Percentiles rank a stretch among this genome's conserved stretches.
Conservation (phyloP, 30 jellyfish, hydroid and myxozoan genomes). For the Turritopsis rubra region DNA sequence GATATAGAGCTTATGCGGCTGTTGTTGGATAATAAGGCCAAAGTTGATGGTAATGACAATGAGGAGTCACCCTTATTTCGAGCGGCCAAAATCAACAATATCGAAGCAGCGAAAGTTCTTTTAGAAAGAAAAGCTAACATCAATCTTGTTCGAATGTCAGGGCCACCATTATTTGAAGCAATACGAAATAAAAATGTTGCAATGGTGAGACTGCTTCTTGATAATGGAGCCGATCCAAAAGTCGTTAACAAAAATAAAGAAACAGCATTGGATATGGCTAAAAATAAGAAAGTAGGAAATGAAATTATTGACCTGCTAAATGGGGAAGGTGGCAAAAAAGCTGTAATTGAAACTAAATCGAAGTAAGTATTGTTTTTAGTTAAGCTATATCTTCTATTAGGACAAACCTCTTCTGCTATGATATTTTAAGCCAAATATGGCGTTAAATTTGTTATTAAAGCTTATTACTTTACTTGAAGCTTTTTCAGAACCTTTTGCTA, state of each 20-base stretch:
- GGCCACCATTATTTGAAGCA: slow-evolving; percentile 11
- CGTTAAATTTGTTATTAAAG: no score
- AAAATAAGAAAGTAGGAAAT: neutral
- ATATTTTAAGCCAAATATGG: no score
- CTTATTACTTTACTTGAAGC: no score
- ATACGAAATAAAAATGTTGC: neutral
- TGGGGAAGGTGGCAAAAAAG: neutral
- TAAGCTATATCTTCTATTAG: no score
- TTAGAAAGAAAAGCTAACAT: neutral
- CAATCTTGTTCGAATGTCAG: neutral
- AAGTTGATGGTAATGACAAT: neutral
- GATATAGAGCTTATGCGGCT: neutral
- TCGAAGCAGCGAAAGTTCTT: neutral
- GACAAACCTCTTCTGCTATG: no score
- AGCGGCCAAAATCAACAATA: neutral
- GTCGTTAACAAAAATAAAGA: neutral
- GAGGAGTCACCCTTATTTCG: neutral
- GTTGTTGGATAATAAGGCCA: slow-evolving; percentile 2
- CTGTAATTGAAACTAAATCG: neutral
- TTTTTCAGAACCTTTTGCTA: no score
- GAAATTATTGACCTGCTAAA: neutral
- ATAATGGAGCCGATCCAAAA: neutral
- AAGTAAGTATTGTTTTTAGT: no score
- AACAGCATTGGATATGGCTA: slow-evolving; percentile 10
- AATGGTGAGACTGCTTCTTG: slow-evolving; percentile 1